Percentiles rank a stretch among this genome's conserved stretches.
These are phyloP conservation scores for Sebastes steindachneri DNA, from an alignment of 2,797 vertebrate species.

Conservation along the genomic window DNA sequence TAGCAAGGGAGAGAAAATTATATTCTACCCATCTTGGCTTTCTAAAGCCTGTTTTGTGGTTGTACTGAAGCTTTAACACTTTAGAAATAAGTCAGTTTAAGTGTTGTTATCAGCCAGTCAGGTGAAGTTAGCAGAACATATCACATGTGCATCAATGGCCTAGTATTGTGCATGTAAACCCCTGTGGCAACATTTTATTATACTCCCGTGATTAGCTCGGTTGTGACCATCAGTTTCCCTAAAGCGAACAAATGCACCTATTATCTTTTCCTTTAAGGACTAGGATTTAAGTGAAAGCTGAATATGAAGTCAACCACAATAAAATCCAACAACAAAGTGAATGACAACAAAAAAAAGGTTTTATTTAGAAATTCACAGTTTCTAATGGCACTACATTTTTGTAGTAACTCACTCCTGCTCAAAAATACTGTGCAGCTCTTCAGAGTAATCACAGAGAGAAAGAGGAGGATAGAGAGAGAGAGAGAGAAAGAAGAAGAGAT, in stretches of 20 bases:
- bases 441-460: slow-evolving; percentile 74
- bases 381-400: slow-evolving; percentile 98
- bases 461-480: slow-evolving; percentile 58
- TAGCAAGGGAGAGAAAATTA: too few species aligned
- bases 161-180: neutral
- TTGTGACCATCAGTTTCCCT: neutral
- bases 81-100: neutral
- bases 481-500: slow-evolving; percentile 64
- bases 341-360: slow-evolving; percentile 88
- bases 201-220: neutral
- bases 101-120: neutral
- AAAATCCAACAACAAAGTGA: slow-evolving; percentile 43
- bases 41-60: neutral
- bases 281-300: neutral
- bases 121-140: neutral
- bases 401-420: slow-evolving; percentile 90
- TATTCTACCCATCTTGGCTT: neutral
- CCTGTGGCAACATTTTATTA: neutral
- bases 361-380: slow-evolving; percentile 99
- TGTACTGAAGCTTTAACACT: neutral
- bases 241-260: neutral
- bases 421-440: slow-evolving; percentile 85
- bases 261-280: neutral
- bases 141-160: neutral
- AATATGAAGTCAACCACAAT: neutral